Conservation (phyloP, 2,797 vertebrate species). For the Rhinoraja longicauda region DNA sequence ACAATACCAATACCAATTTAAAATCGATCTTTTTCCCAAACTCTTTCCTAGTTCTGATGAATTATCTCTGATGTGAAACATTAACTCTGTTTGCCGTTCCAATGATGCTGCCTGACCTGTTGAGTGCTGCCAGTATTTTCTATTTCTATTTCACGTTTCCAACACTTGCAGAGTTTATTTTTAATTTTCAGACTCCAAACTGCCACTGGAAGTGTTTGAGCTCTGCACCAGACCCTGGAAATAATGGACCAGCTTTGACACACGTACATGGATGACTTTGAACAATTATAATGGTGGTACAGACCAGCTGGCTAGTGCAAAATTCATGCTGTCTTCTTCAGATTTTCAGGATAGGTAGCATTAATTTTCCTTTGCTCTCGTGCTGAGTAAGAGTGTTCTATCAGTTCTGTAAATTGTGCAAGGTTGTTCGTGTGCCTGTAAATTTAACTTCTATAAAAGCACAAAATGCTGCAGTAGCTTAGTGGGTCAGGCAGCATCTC, state of each 20-base stretch:
- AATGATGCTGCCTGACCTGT: no score
- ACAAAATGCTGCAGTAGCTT: no score
- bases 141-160: no score
- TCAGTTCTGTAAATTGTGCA: neutral
- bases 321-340: neutral
- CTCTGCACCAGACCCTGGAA: neutral
- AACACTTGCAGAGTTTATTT: no score
- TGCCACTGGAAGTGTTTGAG: neutral
- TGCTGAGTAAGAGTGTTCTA: neutral
- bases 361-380: neutral
- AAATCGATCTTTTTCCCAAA: no score
- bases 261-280: neutral
- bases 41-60: no score
- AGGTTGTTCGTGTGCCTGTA: neutral
- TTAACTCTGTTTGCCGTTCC: no score
- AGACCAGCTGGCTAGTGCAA: neutral
- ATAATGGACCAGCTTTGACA: neutral
- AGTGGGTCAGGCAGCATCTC: no score
- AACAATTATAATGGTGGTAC: neutral
- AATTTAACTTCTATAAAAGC: neutral
- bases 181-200: neutral
- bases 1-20: no score
- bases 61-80: no score
- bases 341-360: neutral
- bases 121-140: no score